These are phyloP conservation scores for Amphiprion percula DNA, from an alignment of 2,113 vertebrate genomes.

Conservation along the genomic window DNA sequence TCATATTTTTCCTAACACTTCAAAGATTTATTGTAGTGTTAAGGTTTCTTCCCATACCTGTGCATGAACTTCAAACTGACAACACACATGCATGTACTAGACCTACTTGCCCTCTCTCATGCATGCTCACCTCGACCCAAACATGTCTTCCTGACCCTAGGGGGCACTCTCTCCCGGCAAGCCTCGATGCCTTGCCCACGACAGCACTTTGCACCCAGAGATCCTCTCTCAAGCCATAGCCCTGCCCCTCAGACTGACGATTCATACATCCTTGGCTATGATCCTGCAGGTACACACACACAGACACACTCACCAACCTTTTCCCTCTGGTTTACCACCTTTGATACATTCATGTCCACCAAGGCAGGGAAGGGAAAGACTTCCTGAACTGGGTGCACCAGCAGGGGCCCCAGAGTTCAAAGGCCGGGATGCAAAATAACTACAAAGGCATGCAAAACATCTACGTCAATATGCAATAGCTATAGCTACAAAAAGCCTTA, in stretches of 20 bases:
- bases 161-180: conserved; percentile 86
- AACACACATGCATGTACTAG: conserved; percentile 24
- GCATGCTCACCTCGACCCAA: conserved; percentile 46
- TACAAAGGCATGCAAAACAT: not conserved
- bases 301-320: conserved; percentile 1
- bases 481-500: too few species aligned
- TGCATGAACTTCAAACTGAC: conserved; percentile 8
- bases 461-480: too few species aligned
- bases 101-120: conserved; percentile 40
- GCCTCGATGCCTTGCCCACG: conserved; percentile 81
- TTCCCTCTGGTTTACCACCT: not conserved
- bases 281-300: conserved; percentile 60
- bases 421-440: not conserved
- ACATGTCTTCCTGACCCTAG: conserved; percentile 82
- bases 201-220: conserved; percentile 82
- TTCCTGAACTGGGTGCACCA: not conserved
- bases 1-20: not conserved
- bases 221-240: conserved; percentile 61
- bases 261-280: conserved; percentile 78
- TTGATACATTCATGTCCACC: not conserved
- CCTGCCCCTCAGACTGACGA: conserved; percentile 81
- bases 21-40: not conserved
- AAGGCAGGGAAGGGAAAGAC: not conserved
- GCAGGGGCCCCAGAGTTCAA: too few species aligned
- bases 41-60: not conserved